Evolutionary conservation across 2,888 invertebrate genomes (phyloP).

Genomic region (Acanthosepion pharaonis): DNA sequence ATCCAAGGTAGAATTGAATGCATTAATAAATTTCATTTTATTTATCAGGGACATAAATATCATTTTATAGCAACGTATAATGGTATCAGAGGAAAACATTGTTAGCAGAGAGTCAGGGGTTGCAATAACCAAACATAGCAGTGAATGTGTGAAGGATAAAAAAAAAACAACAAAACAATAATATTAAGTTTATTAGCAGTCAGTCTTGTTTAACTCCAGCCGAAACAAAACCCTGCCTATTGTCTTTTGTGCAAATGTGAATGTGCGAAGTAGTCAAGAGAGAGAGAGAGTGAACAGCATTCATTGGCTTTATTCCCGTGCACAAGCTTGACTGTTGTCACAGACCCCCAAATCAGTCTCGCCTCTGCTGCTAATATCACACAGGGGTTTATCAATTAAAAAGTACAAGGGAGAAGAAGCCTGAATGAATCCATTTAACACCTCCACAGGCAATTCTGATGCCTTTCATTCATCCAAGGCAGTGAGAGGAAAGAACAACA

Average conservation of each 20-base stretch:
- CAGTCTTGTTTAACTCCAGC: no score
- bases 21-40: no score
- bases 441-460: background rate
- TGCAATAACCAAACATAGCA: no score
- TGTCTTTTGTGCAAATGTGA: background rate
- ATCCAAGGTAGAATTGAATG: no score
- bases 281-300: background rate
- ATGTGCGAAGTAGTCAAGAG: background rate
- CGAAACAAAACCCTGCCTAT: no score
- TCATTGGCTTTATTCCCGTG: background rate
- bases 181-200: no score
- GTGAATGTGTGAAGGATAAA: no score
- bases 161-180: no score
- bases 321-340: background rate
- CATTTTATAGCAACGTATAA: no score
- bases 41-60: no score
- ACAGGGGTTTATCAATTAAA: background rate
- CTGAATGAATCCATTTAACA: background rate
- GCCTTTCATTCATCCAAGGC: background rate
- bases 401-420: background rate
- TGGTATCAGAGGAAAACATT: no score
- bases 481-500: background rate
- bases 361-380: background rate
- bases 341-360: background rate
- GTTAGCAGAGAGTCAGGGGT: no score